A percentile compares a stretch with the other conserved stretches of the same genome.
Evolutionary conservation across 2,113 vertebrate genomes (phyloP).

Genomic region (Buteo buteo): DNA sequence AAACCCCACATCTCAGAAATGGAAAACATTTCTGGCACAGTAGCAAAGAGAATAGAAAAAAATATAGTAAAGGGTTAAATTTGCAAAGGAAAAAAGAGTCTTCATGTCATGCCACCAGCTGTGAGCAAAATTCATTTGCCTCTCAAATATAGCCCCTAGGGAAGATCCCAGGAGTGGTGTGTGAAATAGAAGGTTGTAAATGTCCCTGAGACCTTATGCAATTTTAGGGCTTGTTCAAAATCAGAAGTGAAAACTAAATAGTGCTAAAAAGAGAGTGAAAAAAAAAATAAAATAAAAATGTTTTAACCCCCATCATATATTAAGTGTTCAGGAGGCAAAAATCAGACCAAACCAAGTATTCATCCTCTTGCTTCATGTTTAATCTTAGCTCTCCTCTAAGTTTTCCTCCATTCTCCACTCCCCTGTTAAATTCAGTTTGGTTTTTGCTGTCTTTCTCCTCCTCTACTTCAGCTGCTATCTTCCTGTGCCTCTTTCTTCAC

Average conservation of each 20-base stretch:
- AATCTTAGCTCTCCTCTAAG: neutral
- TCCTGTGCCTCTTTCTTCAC: neutral
- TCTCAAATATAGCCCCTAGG: constrained; percentile 23
- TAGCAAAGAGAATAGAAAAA: neutral
- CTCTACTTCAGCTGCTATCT: neutral
- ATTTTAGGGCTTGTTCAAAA: neutral
- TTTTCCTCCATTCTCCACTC: neutral
- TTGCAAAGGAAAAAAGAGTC: neutral
- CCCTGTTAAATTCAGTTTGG: neutral
- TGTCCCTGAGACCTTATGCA: neutral
- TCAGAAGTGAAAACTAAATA: neutral
- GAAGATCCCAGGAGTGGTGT: neutral
- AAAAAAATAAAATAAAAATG: neutral
- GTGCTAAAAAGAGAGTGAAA: neutral
- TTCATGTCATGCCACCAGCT: constrained; percentile 1
- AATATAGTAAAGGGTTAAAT: neutral
- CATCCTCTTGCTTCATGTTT: neutral
- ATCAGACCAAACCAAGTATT: neutral
- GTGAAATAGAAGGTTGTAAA: constrained; percentile 18
- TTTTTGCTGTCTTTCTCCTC: neutral
- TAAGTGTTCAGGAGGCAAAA: neutral
- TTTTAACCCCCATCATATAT: neutral
- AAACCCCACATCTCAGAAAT: neutral
- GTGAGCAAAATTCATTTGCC: constrained; percentile 49
- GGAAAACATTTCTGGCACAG: neutral